These are phyloP conservation scores for sheep (Ovis aries) DNA, from an alignment of 2,113 vertebrate genomes.

Conservation along the genomic window DNA sequence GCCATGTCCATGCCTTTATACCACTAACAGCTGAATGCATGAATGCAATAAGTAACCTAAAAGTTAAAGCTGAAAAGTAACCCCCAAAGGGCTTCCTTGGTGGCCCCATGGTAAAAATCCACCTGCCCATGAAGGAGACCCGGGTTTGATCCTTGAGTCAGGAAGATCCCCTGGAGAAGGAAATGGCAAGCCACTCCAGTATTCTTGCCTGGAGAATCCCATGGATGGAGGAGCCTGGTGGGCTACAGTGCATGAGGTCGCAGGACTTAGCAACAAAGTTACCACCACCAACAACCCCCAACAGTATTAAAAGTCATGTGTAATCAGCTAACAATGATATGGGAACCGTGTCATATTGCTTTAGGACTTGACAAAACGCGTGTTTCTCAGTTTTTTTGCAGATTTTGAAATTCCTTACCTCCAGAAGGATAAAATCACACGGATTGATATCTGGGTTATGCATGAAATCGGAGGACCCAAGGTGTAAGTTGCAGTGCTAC, in stretches of 20 bases:
- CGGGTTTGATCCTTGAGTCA: background rate
- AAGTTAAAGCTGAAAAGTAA: background rate
- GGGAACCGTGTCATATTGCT: background rate
- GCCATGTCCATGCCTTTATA: background rate
- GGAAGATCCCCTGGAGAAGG: background rate
- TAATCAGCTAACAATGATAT: background rate
- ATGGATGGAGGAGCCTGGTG: background rate
- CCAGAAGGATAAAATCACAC: conserved; percentile 77
- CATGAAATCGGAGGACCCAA: conserved; percentile 78
- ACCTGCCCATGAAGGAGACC: background rate
- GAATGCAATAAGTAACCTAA: background rate
- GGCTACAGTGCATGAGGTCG: background rate
- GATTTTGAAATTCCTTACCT: conserved; percentile 82
- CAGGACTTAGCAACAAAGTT: background rate
- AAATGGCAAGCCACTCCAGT: background rate
- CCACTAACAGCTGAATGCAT: background rate
- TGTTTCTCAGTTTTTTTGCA: conserved; percentile 81
- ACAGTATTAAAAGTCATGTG: background rate
- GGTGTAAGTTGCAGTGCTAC: conserved; percentile 71
- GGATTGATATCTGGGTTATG: conserved; percentile 82
- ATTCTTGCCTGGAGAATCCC: background rate
- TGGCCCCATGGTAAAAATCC: fast-evolving
- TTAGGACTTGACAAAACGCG: conserved; percentile 4
- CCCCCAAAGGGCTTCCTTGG: background rate
- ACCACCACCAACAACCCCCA: background rate